Evolutionary conservation across 1,140 invertebrate species (phyloP).

Genomic region (Capitella teleta): DNA sequence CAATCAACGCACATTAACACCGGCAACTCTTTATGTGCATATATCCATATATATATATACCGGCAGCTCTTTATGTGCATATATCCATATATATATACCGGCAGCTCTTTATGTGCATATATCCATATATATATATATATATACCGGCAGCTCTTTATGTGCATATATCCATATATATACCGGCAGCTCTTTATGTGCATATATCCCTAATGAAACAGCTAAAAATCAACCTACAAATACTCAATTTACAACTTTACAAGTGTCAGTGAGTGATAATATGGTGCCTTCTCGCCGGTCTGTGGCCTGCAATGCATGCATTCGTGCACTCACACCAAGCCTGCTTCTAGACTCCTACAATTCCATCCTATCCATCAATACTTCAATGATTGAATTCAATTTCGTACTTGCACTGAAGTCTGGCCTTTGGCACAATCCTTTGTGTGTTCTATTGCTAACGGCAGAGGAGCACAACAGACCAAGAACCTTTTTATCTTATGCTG

Average conservation of each 20-base stretch:
- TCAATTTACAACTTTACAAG: background rate
- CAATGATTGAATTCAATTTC: no score
- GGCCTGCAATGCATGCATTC: background rate
- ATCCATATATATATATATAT: background rate
- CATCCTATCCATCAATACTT: no score
- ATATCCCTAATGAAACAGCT: background rate
- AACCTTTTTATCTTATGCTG: no score
- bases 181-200: background rate
- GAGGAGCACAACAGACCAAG: no score
- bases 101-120: background rate
- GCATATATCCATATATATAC: background rate
- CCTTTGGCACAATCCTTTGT: no score
- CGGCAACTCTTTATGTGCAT: background rate
- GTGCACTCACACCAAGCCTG: background rate
- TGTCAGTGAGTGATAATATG: background rate
- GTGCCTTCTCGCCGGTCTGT: background rate
- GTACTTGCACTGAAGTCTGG: no score
- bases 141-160: background rate
- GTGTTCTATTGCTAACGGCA: no score
- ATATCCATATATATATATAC: background rate
- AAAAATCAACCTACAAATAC: background rate
- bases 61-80: background rate
- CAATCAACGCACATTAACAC: no score
- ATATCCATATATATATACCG: background rate
- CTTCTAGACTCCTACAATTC: no score